Evolutionary conservation across 35 echinoderm and acorn worm species (phyloP), one percentile per base, ranked within the genome.

Genomic region (Nesometra sesokonis): DNA sequence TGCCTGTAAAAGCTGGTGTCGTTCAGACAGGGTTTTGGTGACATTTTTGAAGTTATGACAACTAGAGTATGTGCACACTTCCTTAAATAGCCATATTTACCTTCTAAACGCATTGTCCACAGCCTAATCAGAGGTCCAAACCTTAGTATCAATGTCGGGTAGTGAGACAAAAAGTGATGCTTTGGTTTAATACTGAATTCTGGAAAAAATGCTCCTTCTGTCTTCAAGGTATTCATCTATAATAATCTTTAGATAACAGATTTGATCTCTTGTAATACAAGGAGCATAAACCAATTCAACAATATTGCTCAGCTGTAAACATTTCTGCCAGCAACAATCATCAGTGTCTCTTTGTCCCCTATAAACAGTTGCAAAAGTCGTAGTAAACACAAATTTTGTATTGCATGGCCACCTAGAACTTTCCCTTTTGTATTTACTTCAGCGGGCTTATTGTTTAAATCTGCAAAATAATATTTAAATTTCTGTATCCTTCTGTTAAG

Each of bases 31-130:
- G 13, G 82, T 90, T 1, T 47, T 76, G 27, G 34, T 67, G 13
- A 89, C 37, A 36, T 86, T 94, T 57, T 85, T 94, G 38, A 90
- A 88, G 77, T 94, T 90, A 39, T 91, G 78, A 23, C 57, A 47
- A 15, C 30, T n/a, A n/a, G n/a, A n/a, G n/a, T n/a, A n/a, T n/a
- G n/a, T n/a, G 76, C 34, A 85, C 84, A 87, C 33, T 32, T 46
- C 32, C 90, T 93, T 35, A 90, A 90, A 47, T 93, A 93, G 4
- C 79, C 9, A 38, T 93, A 88, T 36, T 93, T 93, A 30, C 79
- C 80, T 82, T 90, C 88, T 30, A 93, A 90, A 81, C 92, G 77
- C 81, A 91, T 84, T 0, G 93, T 91, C 89, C 88, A 94, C 0
- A 85, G 11, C 13, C 82, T 27, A 11, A 94, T 94, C 0, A 94